Percentiles rank a stretch among this genome's conserved stretches.
phyloP scores from a whole-genome alignment of 2,797 vertebrate species.

The Chelon labrosus region DNA sequence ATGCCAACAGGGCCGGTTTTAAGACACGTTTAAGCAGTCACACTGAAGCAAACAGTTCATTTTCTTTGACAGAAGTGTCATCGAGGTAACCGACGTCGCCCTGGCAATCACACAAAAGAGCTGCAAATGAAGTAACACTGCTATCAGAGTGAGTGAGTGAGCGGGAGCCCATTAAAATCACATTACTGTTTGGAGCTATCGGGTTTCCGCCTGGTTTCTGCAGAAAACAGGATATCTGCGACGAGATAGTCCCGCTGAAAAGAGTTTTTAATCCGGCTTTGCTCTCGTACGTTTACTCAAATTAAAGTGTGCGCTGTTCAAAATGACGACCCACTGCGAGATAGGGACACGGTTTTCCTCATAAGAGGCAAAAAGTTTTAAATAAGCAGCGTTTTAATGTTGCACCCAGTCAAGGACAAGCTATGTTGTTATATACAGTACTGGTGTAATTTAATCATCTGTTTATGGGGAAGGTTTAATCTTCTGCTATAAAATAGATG shows the following conservation, averaged over 20 bases:
- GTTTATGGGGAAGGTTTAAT: too few species aligned
- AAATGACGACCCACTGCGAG: too few species aligned
- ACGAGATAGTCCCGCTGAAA: slow-evolving; percentile 67
- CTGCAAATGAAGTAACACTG: slow-evolving; percentile 35
- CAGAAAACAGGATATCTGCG: slow-evolving; percentile 59
- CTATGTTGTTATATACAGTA: too few species aligned
- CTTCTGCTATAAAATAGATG: not conserved
- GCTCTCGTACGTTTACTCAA: not conserved
- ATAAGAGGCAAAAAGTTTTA: too few species aligned
- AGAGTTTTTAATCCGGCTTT: slow-evolving; percentile 14
- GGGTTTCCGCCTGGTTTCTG: slow-evolving; percentile 72
- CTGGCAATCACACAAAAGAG: slow-evolving; percentile 20
- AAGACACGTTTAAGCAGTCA: not conserved
- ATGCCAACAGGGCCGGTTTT: not conserved
- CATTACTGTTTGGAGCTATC: slow-evolving; percentile 72
- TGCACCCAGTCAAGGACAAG: too few species aligned
- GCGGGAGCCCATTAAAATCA: slow-evolving; percentile 76
- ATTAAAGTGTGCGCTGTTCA: not conserved
- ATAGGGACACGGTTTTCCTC: too few species aligned
- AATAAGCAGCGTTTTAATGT: too few species aligned
- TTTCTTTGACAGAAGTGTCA: slow-evolving; percentile 41
- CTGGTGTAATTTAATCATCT: too few species aligned
- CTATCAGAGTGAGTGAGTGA: slow-evolving; percentile 50
- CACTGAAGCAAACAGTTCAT: slow-evolving; percentile 51
- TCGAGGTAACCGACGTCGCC: slow-evolving; percentile 12